Percentiles rank a stretch among this genome's conserved stretches.
Evolutionary conservation across 2,113 vertebrate species (phyloP).

Genomic region (Drymodes brunneopygia): DNA sequence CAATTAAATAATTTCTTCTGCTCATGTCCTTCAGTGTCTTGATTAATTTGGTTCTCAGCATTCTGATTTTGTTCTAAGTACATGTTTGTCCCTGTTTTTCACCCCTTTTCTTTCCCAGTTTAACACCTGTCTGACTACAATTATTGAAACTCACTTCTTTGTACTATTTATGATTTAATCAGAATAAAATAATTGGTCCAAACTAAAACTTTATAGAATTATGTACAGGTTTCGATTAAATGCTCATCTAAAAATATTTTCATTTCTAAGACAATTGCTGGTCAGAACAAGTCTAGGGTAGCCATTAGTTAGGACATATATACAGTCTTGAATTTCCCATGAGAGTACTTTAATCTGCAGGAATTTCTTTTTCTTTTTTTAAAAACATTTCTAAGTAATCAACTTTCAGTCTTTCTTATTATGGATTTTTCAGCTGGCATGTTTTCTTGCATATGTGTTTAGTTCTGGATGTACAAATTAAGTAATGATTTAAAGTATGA

Average conservation of each 20-base stretch:
- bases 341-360: neutral
- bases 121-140: neutral
- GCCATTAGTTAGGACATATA: neutral
- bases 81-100: neutral
- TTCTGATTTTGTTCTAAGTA: neutral
- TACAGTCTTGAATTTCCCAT: neutral
- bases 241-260: neutral
- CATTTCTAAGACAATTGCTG: neutral
- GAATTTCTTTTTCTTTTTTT: neutral
- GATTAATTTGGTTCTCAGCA: slow-evolving; percentile 19
- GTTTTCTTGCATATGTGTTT: neutral
- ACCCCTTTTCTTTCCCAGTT: neutral
- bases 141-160: neutral
- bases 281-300: neutral
- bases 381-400: neutral
- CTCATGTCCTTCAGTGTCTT: slow-evolving; percentile 16
- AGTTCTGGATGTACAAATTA: neutral
- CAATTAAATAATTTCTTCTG: slow-evolving; percentile 34
- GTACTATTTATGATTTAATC: neutral
- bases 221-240: neutral
- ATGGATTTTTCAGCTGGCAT: neutral
- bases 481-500: neutral
- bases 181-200: neutral
- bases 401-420: neutral
- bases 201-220: neutral